phyloP scores from a whole-genome alignment of 2,797 vertebrate genomes.

The Propithecus perrieri region DNA sequence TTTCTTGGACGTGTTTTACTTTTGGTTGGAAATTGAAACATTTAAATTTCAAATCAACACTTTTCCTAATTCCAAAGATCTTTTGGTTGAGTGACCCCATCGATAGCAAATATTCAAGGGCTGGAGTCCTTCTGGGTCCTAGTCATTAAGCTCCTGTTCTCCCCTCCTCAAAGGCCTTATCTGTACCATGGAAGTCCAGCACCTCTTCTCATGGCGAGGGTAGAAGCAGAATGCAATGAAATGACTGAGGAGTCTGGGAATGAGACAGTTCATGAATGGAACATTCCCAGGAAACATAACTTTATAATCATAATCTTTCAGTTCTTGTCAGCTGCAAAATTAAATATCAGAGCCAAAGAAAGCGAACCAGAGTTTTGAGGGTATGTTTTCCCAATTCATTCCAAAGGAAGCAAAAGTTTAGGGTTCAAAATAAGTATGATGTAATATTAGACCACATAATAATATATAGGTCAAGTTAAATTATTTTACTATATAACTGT shows the following conservation, averaged over 20 bases:
- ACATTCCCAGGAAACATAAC: constrained; percentile 40
- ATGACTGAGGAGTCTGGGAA: background rate
- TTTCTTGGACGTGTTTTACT: constrained; percentile 54
- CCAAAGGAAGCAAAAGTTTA: constrained; percentile 40
- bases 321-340: constrained; percentile 41
- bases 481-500: constrained; percentile 6
- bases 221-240: background rate
- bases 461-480: constrained; percentile 25
- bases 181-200: background rate
- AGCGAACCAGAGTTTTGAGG: background rate
- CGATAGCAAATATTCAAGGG: background rate
- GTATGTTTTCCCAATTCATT: constrained; percentile 32
- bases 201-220: background rate
- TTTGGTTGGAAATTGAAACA: constrained; percentile 27
- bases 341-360: constrained; percentile 1
- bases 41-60: background rate
- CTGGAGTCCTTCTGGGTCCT: background rate
- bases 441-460: background rate
- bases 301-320: constrained; percentile 52
- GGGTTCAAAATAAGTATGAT: constrained; percentile 24
- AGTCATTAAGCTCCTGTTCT: background rate
- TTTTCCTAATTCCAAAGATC: background rate
- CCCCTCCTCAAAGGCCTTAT: background rate
- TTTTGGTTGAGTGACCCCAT: background rate
- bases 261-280: background rate